Evolutionary conservation across 2,888 invertebrate species (phyloP).

Genomic region (Platerodrilus igneus): DNA sequence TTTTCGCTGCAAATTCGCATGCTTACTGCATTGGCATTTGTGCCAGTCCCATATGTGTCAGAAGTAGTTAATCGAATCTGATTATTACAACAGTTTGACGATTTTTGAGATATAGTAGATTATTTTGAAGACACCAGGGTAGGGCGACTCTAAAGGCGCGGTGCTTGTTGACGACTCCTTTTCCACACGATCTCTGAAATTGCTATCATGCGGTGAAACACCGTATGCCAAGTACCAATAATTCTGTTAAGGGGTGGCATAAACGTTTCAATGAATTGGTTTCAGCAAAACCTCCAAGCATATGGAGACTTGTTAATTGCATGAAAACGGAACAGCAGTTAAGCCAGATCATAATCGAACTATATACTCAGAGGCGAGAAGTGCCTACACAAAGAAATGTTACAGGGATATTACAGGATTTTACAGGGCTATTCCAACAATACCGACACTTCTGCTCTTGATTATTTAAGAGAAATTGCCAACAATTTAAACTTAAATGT

Average conservation of each 20-base stretch:
- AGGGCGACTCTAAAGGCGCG: not conserved
- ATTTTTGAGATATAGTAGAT: constrained; percentile 2
- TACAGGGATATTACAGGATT: too few species aligned
- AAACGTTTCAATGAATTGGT: constrained; percentile 3
- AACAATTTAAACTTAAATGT: too few species aligned
- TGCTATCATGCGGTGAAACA: constrained; percentile 1
- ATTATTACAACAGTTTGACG: not conserved
- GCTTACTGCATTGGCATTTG: constrained; percentile 1
- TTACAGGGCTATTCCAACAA: too few species aligned
- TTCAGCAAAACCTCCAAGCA: too few species aligned
- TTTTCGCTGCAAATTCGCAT: constrained; percentile 2
- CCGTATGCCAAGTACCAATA: not conserved
- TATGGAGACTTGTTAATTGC: constrained; percentile 1
- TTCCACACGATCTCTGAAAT: constrained; percentile 3
- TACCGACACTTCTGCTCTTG: too few species aligned
- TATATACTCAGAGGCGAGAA: too few species aligned
- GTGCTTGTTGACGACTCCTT: not conserved
- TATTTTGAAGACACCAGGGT: constrained; percentile 2
- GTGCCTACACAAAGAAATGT: too few species aligned
- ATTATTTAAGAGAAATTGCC: too few species aligned
- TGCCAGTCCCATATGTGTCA: not conserved
- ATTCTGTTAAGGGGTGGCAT: too few species aligned
- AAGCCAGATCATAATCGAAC: too few species aligned
- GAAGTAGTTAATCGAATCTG: constrained; percentile 3
- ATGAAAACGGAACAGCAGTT: too few species aligned